Base-by-base conservation (phyloP, 2,888 invertebrate species). In the Plebejus argus region DNA sequence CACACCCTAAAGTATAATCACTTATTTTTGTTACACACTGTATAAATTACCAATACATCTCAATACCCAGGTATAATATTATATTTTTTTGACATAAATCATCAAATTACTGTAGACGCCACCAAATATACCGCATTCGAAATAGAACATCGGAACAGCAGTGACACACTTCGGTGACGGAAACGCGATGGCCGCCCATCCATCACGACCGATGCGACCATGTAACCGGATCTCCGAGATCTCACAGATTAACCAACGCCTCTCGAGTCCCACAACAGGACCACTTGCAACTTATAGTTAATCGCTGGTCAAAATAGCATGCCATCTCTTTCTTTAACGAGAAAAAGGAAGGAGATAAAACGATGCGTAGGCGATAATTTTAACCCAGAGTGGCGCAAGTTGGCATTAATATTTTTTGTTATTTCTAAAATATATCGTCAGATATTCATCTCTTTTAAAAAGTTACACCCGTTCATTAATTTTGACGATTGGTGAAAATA, bases 131-230 rank as follows among this genome's bases (percentile, higher is more conserved):
- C 66, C 33, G 20, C 66, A 33, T 66, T 33, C 12, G 66, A 66
- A 66, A 66, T 66, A 66, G 66, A 61, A 15, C 28, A 6, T 33
- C 66, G 66, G 28, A 66, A 66, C 66, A 66, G 66, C 66, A 66
- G 66, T 66, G 66, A 66, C 66, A 66, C 28, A 66, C 66, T 66
- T 66, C 28, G 66, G 28, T 28, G 20, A 20, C 66, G 66, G 28
- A 66, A 66, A 33, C 66, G 23, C 20, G 20, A 20, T 33, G 28
- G 28, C 66, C 5, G 66, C 12, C 61, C 28, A 33, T 66, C 28
- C 66, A 66, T 66, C 66, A 28, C 15, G 5, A 3, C 12, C 28
- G 33, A 15, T 20, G 66, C 23, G 28, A 33, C 66, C 28, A 66
- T 28, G 61, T 23, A 28, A 58, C 23, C 23, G 3, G 20, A 61